phyloP scores from a whole-genome alignment of 2,888 invertebrate genomes.

The Coleophora deauratella region DNA sequence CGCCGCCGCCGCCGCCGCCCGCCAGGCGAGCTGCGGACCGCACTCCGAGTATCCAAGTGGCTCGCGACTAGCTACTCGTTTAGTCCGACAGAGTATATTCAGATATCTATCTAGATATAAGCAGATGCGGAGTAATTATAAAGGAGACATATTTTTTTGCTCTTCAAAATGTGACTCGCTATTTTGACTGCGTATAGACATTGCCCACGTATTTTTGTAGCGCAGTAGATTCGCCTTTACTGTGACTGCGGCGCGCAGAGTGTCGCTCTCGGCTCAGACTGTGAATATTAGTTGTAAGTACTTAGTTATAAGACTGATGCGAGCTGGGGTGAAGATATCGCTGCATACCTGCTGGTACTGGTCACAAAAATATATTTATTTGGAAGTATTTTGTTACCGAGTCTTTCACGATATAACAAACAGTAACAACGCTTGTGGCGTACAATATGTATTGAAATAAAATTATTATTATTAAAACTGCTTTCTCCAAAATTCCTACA shows the following conservation, averaged over 20 bases:
- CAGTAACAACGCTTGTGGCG: not conserved
- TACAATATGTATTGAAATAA: no score
- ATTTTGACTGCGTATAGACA: conserved; percentile 66
- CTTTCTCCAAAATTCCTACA: not conserved
- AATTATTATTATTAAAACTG: no score
- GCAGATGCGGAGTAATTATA: conserved; percentile 42
- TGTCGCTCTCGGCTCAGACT: conserved; percentile 58
- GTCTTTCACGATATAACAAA: not conserved
- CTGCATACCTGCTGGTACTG: not conserved
- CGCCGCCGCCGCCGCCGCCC: conserved; percentile 26
- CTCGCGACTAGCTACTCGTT: conserved; percentile 37
- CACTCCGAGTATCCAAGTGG: conserved; percentile 24
- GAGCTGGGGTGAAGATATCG: conserved; percentile 49
- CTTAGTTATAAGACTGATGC: conserved; percentile 52
- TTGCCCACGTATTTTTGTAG: conserved; percentile 74
- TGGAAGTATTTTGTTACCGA: not conserved
- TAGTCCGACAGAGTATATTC: conserved; percentile 41
- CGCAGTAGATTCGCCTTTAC: conserved; percentile 63
- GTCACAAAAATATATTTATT: no score
- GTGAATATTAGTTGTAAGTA: conserved; percentile 58
- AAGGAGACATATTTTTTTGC: conserved; percentile 74
- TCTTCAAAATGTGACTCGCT: conserved; percentile 58
- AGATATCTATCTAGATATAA: conserved; percentile 48
- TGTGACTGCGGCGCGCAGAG: conserved; percentile 40
- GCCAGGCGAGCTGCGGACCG: conserved; percentile 21